Percentiles rank a stretch among this genome's conserved stretches.
Evolutionary conservation across 2,113 vertebrate species (phyloP).

Genomic region (Thalassarche chlororhynchos): DNA sequence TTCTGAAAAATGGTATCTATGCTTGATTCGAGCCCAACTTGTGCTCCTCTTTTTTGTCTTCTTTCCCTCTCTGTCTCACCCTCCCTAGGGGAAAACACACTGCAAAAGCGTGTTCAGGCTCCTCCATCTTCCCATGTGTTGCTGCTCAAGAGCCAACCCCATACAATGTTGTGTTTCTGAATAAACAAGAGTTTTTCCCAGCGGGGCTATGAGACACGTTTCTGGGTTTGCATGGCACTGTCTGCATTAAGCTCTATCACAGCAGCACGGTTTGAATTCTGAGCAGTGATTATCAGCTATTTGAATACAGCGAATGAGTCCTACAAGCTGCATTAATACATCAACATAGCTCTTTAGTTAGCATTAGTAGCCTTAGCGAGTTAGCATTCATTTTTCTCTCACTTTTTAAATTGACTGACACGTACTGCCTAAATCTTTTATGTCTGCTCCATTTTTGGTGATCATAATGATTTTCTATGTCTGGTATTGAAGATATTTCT

Average conservation of each 20-base stretch:
- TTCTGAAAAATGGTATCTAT: background rate
- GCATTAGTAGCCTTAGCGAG: background rate
- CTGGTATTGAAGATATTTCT: background rate
- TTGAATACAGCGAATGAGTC: background rate
- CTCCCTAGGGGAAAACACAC: background rate
- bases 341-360: background rate
- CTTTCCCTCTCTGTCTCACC: background rate
- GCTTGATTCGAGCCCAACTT: background rate
- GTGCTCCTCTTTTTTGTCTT: background rate
- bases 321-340: background rate
- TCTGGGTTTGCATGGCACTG: background rate
- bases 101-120: background rate
- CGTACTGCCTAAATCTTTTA: background rate
- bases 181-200: background rate
- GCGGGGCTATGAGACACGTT: background rate
- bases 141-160: background rate
- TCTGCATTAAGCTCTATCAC: background rate
- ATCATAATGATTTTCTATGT: background rate
- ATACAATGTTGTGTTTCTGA: background rate
- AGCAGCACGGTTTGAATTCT: constrained; percentile 24
- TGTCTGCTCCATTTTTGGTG: background rate
- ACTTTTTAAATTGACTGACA: background rate
- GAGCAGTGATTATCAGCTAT: constrained; percentile 2
- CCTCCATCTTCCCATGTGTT: background rate
- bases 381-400: background rate